Evolutionary conservation across 2,888 invertebrate species (phyloP).

Genomic region (Ellobium chinense): DNA sequence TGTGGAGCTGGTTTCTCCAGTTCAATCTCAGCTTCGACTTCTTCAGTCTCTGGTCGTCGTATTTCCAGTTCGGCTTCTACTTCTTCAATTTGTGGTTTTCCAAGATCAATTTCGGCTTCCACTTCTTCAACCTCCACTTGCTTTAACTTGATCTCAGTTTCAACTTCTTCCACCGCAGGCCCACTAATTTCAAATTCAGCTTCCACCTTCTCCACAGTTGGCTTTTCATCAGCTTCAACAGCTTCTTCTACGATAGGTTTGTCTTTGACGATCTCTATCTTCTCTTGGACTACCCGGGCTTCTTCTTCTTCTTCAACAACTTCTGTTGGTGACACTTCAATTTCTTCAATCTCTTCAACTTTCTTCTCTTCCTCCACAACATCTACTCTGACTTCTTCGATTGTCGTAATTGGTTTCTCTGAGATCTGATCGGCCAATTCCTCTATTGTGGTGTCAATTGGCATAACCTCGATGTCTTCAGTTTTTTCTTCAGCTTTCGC

Average conservation of each 20-base stretch:
- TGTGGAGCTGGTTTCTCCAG: slow-evolving; percentile 45
- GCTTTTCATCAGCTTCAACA: slow-evolving; percentile 42
- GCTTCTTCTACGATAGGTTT: slow-evolving; percentile 29
- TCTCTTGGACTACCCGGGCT: slow-evolving; percentile 75
- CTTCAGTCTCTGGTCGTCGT: slow-evolving; percentile 61
- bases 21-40: slow-evolving; percentile 54
- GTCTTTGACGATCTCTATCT: slow-evolving; percentile 23
- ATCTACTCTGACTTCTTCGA: slow-evolving; percentile 35
- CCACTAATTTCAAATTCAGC: slow-evolving; percentile 63
- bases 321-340: slow-evolving; percentile 6
- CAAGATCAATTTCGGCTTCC: slow-evolving; percentile 72
- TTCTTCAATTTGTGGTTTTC: slow-evolving; percentile 37
- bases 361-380: slow-evolving; percentile 71
- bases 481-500: slow-evolving; percentile 48
- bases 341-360: slow-evolving; percentile 42
- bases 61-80: slow-evolving; percentile 50
- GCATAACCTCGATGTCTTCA: slow-evolving; percentile 24
- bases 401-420: slow-evolving; percentile 22
- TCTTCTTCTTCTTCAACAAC: slow-evolving; percentile 29
- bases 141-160: too few relatives aligned
- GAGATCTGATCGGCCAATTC: slow-evolving; percentile 72
- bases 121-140: slow-evolving; percentile 31
- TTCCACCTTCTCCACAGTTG: slow-evolving; percentile 80
- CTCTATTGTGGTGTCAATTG: slow-evolving; percentile 13
- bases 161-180: slow-evolving; percentile 58